Evolutionary conservation across 1,140 invertebrate genomes (phyloP).

Genomic region (Varroa destructor): DNA sequence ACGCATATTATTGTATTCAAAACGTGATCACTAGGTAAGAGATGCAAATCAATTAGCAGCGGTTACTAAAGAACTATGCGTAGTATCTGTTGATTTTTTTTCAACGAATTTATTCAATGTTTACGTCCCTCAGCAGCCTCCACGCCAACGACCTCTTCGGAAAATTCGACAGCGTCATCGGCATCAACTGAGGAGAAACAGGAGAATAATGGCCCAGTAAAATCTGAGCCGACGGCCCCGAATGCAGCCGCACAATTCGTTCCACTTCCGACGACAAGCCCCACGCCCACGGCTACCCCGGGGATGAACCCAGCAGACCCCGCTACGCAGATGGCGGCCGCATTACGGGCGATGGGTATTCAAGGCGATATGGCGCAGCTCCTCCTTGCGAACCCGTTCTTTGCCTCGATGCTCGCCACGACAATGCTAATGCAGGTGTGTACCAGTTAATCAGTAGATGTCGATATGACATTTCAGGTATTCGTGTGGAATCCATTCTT

Average conservation of each 20-base stretch:
- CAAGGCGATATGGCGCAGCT: slow-evolving; percentile 24
- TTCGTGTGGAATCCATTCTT: too few species aligned
- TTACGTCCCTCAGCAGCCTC: slow-evolving; percentile 30
- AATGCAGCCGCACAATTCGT: too few species aligned
- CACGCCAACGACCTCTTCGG: slow-evolving; percentile 27
- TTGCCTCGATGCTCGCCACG: slow-evolving; percentile 34
- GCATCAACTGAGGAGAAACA: slow-evolving; percentile 30
- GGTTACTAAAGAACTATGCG: too few species aligned
- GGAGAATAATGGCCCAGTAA: too few species aligned
- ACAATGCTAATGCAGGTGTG: slow-evolving; percentile 34
- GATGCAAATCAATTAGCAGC: too few species aligned
- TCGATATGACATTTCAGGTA: too few species aligned
- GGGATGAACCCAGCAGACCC: neutral
- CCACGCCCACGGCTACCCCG: neutral
- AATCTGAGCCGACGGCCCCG: too few species aligned
- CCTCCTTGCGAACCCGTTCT: slow-evolving; percentile 33
- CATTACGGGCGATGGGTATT: slow-evolving; percentile 1
- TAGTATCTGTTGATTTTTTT: too few species aligned
- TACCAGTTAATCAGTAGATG: neutral
- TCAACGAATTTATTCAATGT: too few species aligned
- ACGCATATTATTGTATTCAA: too few species aligned
- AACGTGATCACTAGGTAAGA: too few species aligned
- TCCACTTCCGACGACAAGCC: too few species aligned
- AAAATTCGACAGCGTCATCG: slow-evolving; percentile 25
- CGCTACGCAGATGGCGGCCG: slow-evolving; percentile 12